Evolutionary conservation across 1,140 invertebrate genomes (phyloP), one percentile per base, ranked within the genome.

Genomic region (Caenorhabditis tropicalis): DNA sequence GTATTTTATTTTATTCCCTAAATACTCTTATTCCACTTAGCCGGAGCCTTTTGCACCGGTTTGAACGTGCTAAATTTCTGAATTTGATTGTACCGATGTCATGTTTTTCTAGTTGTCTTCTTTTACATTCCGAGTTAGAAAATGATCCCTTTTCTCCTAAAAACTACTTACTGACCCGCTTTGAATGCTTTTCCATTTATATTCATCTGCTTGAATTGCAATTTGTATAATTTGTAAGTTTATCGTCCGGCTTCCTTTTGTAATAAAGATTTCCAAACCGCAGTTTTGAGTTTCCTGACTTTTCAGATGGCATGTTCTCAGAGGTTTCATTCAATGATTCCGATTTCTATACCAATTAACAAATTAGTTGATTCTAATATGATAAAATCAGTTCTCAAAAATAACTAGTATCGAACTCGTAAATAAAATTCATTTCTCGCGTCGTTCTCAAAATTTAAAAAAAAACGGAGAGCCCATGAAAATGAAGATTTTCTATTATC

Each of bases 81-180:
- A 9, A 16, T 74, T 24, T 43, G 43, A 65, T 16, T 74, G 65
- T 74, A 74, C 19, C 36, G 65, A 74, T 74, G 65, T 36, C 31
- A 24, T 31, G n/a, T n/a, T 15, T 43, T 3, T 12, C 0, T 46
- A 43, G 29, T 70, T 12, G 15, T 12, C 33, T 74, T 19, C 43
- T 74, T 74, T 43, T 43, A 74, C 65, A 74, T 74, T 46, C 65
- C 65, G 65, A 21, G 36, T 43, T 65, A 65, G 58, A 33, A 33
- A 9, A 36, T 65, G 7, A 33, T 7, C 21, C 58, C 16, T 19
- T 51, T 58, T 58, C 56, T 1, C 43, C 10, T 19, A 33, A 10
- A 27, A 12, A 65, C 10, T 65, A 1, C 5, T 74, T 74, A 9
- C 10, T 15, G 36, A 33, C 3, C 12, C 58, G 58, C 29, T 65